Percentiles rank a stretch among this genome's conserved stretches.
phyloP scores from a whole-genome alignment of 1,140 invertebrate genomes.

The Globodera rostochiensis region DNA sequence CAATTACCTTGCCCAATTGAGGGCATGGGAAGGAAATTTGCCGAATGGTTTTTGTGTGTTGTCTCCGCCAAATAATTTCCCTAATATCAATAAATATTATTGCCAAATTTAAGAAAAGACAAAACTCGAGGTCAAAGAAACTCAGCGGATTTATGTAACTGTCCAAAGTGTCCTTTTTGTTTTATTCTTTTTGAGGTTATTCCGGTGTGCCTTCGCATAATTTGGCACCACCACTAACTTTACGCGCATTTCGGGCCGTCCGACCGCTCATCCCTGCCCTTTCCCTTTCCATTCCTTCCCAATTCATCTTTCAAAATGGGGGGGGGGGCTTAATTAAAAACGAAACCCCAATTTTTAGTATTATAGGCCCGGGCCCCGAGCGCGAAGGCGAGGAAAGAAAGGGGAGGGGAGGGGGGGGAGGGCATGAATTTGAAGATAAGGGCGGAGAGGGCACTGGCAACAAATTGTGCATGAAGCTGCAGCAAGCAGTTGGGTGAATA shows the following conservation, averaged over 20 bases:
- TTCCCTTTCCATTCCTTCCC: neutral
- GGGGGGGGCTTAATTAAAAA: neutral
- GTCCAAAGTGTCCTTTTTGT: too few species aligned
- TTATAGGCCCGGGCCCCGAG: neutral
- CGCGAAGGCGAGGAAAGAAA: neutral
- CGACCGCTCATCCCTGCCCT: neutral
- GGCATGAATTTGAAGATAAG: neutral
- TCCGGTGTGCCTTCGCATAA: too few species aligned
- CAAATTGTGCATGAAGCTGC: neutral
- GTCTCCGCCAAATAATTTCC: neutral
- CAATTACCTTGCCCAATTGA: neutral
- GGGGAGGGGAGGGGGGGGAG: too few species aligned
- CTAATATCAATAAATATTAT: neutral
- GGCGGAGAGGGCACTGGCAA: neutral
- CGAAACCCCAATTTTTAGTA: neutral
- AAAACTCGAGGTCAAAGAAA: too few species aligned
- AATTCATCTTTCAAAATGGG: neutral
- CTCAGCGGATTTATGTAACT: too few species aligned
- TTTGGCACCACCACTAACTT: too few species aligned
- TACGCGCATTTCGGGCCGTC: too few species aligned
- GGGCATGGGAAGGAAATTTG: neutral
- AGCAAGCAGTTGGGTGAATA: neutral
- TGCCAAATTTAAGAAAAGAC: neutral
- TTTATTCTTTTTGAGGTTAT: neutral
- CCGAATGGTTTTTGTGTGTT: neutral